These are phyloP conservation scores for Phoeniculus purpureus DNA, from an alignment of 2,797 vertebrate genomes.

Conservation along the genomic window DNA sequence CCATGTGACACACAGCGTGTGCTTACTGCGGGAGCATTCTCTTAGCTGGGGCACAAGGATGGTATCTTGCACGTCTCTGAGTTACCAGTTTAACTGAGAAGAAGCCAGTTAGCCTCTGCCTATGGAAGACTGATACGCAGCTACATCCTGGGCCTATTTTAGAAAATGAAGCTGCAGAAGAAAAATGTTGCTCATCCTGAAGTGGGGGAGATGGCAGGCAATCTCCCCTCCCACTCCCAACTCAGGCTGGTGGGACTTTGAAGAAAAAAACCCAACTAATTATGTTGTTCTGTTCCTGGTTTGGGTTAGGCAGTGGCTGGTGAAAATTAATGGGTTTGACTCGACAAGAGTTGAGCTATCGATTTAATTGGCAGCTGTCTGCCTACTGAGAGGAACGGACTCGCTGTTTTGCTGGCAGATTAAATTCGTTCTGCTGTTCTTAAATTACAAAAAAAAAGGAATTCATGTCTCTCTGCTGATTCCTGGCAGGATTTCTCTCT, in stretches of 20 bases:
- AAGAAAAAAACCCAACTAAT: neutral
- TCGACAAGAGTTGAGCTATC: neutral
- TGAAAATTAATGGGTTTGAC: neutral
- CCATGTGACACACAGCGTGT: neutral
- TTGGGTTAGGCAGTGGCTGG: neutral
- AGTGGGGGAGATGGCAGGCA: neutral
- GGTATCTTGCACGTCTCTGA: neutral
- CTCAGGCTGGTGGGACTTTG: neutral
- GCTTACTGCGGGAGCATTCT: accelerated
- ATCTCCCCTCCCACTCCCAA: neutral
- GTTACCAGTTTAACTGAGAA: neutral
- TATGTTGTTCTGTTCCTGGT: neutral
- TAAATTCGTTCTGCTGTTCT: neutral
- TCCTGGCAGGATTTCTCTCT: conserved; percentile 40
- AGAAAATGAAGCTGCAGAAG: neutral
- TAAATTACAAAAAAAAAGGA: neutral
- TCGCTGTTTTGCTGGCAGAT: conserved; percentile 14
- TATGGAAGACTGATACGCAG: neutral
- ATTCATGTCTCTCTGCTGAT: neutral
- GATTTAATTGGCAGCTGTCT: neutral
- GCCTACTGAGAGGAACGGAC: neutral
- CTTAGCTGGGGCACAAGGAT: neutral
- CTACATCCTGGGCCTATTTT: conserved; percentile 23
- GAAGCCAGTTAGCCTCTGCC: neutral
- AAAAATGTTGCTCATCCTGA: neutral